Evolutionary conservation across 2,797 vertebrate genomes (phyloP).

Genomic region (Neosilurus hyrtlii): DNA sequence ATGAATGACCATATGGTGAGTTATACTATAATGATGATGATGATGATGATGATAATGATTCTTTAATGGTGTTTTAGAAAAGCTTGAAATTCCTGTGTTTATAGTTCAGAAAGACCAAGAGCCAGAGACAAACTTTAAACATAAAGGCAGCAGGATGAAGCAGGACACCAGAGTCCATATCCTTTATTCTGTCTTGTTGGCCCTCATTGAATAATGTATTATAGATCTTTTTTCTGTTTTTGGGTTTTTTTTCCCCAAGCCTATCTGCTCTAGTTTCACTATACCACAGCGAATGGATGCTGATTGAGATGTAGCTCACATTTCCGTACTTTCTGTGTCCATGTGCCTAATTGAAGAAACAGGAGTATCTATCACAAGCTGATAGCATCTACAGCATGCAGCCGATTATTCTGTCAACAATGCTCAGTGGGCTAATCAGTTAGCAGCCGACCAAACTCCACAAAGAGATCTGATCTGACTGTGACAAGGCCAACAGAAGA

Average conservation of each 20-base stretch:
- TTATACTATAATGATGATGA: not conserved
- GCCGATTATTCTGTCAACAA: slow-evolving; percentile 56
- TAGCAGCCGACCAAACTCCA: slow-evolving; percentile 64
- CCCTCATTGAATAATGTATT: slow-evolving; percentile 18
- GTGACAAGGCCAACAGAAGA: slow-evolving; percentile 68
- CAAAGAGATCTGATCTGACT: slow-evolving; percentile 69
- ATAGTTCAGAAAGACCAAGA: not conserved
- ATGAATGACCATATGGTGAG: not conserved
- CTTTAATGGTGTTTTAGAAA: not conserved
- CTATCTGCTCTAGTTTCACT: slow-evolving; percentile 33
- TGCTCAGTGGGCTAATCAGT: slow-evolving; percentile 70
- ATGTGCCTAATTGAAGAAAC: slow-evolving; percentile 54
- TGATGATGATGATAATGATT: not conserved
- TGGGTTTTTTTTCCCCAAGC: not conserved
- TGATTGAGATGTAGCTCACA: slow-evolving; percentile 46
- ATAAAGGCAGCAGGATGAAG: not conserved
- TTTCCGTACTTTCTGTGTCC: slow-evolving; percentile 48
- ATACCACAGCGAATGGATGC: slow-evolving; percentile 36
- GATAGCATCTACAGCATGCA: slow-evolving; percentile 57
- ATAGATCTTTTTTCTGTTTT: not conserved
- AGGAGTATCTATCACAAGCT: slow-evolving; percentile 51
- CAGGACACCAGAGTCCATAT: slow-evolving; percentile 1
- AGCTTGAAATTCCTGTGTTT: slow-evolving; percentile 24
- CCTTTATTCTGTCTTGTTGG: slow-evolving; percentile 17
- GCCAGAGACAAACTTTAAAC: not conserved